These are phyloP conservation scores for Drosophila triauraria DNA, from an alignment of 1,140 invertebrate genomes.

Conservation along the genomic window DNA sequence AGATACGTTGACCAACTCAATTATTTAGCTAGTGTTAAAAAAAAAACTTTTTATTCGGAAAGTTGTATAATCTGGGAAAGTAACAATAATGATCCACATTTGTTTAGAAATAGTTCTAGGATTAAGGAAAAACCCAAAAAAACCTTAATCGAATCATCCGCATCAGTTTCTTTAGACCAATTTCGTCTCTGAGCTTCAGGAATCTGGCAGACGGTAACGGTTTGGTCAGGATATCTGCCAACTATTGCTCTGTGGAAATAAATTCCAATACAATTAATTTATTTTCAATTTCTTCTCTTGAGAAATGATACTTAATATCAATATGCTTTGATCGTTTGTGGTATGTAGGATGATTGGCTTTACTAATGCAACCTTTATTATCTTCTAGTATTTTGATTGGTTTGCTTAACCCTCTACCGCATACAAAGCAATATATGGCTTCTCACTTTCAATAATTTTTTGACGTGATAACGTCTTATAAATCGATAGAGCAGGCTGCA, in stretches of 20 bases:
- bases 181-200: not conserved
- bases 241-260: constrained; percentile 25
- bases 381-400: constrained; percentile 32
- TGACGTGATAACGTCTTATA: too few relatives aligned
- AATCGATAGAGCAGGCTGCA: too few relatives aligned
- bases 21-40: too few relatives aligned
- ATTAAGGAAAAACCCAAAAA: constrained; percentile 9
- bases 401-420: not conserved
- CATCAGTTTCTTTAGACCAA: constrained; percentile 12
- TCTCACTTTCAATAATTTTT: too few relatives aligned
- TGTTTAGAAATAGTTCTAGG: constrained; percentile 1
- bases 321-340: too few relatives aligned
- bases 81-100: not conserved
- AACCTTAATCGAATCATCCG: not conserved
- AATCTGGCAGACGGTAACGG: constrained; percentile 17
- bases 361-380: not conserved
- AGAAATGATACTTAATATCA: too few relatives aligned
- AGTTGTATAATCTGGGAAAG: not conserved
- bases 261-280: constrained; percentile 21
- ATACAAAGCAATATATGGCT: too few relatives aligned
- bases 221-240: constrained; percentile 23
- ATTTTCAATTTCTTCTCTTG: constrained; percentile 32
- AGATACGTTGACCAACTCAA: too few relatives aligned
- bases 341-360: too few relatives aligned
- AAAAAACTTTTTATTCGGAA: not conserved